Evolutionary conservation across 2,113 vertebrate species (phyloP).

Genomic region (Halcyon malimbica): DNA sequence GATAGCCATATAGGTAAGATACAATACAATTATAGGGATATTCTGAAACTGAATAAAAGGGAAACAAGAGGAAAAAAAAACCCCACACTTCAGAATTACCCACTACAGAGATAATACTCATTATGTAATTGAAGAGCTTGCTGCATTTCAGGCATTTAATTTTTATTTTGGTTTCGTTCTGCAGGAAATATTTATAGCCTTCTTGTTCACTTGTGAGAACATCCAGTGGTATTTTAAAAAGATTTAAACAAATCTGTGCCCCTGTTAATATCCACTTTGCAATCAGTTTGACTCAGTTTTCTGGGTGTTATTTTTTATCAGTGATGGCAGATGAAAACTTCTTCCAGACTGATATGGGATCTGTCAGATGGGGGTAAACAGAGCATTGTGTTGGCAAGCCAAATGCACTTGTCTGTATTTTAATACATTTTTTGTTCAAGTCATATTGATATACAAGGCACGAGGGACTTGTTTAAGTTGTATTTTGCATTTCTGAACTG

Average conservation of each 20-base stretch:
- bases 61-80: neutral
- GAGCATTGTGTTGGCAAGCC: neutral
- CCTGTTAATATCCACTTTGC: conserved; percentile 44
- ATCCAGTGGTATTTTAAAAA: conserved; percentile 56
- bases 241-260: conserved; percentile 15
- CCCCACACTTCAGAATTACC: neutral
- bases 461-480: neutral
- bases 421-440: neutral
- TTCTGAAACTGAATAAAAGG: neutral
- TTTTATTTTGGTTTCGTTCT: conserved; percentile 53
- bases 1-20: neutral
- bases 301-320: conserved; percentile 20
- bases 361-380: neutral
- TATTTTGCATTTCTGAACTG: neutral
- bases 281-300: neutral
- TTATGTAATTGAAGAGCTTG: conserved; percentile 9
- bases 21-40: neutral
- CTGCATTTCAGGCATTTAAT: conserved; percentile 32
- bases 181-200: conserved; percentile 54
- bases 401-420: neutral
- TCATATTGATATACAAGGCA: neutral
- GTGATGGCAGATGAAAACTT: neutral
- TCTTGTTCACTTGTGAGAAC: conserved; percentile 46
- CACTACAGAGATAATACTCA: neutral
- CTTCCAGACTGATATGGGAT: neutral